Evolutionary conservation across 2,888 invertebrate genomes (phyloP).

Genomic region (Noctua pronuba): DNA sequence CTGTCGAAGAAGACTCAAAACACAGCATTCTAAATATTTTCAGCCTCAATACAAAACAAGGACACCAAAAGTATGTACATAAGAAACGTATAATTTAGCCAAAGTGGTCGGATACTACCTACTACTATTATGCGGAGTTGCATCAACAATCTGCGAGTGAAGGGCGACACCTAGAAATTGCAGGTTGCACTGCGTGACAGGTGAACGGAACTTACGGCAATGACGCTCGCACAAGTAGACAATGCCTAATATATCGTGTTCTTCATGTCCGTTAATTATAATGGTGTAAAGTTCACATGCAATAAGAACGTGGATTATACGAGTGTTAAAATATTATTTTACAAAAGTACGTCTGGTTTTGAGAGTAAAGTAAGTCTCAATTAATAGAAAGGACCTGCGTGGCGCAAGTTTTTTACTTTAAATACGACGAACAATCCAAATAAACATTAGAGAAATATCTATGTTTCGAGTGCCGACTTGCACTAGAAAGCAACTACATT

Average conservation of each 20-base stretch:
- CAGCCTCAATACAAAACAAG: constrained; percentile 55
- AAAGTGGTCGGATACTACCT: constrained; percentile 66
- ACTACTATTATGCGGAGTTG: constrained; percentile 71
- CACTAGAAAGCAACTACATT: constrained; percentile 11
- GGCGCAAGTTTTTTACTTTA: background rate
- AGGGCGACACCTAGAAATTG: constrained; percentile 79
- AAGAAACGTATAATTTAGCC: constrained; percentile 68
- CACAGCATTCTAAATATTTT: constrained; percentile 46
- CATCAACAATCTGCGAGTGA: constrained; percentile 74
- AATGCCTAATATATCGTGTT: constrained; percentile 26
- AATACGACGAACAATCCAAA: background rate
- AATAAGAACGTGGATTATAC: background rate
- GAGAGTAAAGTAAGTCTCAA: background rate
- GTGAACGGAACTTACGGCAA: constrained; percentile 73
- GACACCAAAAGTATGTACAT: constrained; percentile 58
- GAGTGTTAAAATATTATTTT: background rate
- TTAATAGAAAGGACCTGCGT: background rate
- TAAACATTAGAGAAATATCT: background rate
- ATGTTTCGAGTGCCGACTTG: background rate
- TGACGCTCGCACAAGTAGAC: constrained; percentile 24
- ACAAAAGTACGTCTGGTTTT: background rate
- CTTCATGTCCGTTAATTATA: constrained; percentile 7
- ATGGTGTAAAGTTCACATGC: background rate
- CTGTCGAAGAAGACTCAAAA: constrained; percentile 13
- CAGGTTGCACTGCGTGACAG: constrained; percentile 74